These are phyloP conservation scores for Protosalanx chinensis DNA, from an alignment of 2,797 vertebrate genomes.

Conservation along the genomic window DNA sequence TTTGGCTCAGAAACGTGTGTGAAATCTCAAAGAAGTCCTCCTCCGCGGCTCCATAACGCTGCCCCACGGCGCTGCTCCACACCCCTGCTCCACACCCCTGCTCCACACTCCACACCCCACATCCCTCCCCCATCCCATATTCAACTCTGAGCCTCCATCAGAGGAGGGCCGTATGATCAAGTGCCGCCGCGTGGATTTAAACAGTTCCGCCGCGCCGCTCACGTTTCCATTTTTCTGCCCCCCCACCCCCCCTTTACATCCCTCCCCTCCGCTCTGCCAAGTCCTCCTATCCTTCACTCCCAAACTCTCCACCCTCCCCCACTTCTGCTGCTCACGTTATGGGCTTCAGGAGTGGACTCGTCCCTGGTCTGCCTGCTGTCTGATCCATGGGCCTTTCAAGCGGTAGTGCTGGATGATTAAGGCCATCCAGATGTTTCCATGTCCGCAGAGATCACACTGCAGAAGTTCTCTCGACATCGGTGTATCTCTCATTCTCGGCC, in stretches of 20 bases:
- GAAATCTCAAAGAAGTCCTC: neutral
- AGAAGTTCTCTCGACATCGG: constrained; percentile 10
- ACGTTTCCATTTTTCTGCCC: neutral
- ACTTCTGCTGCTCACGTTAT: neutral
- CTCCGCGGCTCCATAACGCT: neutral
- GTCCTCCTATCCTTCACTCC: neutral
- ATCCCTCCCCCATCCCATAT: too few species aligned
- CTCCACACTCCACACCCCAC: neutral
- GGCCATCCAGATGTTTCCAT: too few species aligned
- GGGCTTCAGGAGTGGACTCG: neutral
- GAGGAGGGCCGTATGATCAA: neutral
- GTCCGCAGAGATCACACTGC: too few species aligned
- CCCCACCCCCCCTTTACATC: too few species aligned
- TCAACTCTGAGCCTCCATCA: neutral
- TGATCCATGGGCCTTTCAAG: neutral
- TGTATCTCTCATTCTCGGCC: constrained; percentile 4
- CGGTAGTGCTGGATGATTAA: neutral
- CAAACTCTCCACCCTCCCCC: too few species aligned
- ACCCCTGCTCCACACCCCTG: neutral
- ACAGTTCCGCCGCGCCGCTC: neutral
- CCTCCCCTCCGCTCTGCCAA: neutral
- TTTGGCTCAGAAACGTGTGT: neutral
- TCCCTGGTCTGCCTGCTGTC: constrained; percentile 12
- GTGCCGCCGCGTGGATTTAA: neutral
- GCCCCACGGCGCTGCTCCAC: too few species aligned